Evolutionary conservation across 2,113 vertebrate species (phyloP).

Genomic region (Halichoeres trimaculatus): DNA sequence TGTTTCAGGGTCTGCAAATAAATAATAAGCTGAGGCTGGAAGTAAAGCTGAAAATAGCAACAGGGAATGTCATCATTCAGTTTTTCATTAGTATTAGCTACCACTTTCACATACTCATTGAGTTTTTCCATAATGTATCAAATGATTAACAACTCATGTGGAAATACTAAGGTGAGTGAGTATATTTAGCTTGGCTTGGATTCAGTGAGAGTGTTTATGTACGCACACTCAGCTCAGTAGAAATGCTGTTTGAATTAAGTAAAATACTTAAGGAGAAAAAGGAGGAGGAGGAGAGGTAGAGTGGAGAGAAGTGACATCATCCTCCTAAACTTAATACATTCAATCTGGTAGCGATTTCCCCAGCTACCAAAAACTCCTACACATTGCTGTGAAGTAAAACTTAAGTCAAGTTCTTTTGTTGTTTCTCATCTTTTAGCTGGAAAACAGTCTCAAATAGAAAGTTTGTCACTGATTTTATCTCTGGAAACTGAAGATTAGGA

Average conservation of each 20-base stretch:
- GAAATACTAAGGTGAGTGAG: too few relatives aligned
- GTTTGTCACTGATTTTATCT: conserved; percentile 22
- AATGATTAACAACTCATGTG: too few relatives aligned
- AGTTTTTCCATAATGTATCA: too few relatives aligned
- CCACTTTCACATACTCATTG: too few relatives aligned
- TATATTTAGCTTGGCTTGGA: background rate
- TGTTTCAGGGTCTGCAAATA: too few relatives aligned
- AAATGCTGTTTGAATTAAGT: conserved; percentile 31
- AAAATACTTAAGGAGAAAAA: conserved; percentile 12
- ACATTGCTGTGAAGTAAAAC: conserved; percentile 41
- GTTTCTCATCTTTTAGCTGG: conserved; percentile 39
- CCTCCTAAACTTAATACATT: conserved; percentile 67
- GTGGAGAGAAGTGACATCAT: conserved; percentile 65
- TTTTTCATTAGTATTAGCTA: too few relatives aligned
- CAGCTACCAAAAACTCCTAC: conserved; percentile 15
- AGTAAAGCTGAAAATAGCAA: too few relatives aligned
- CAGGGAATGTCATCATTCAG: too few relatives aligned
- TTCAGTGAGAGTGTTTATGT: conserved; percentile 27
- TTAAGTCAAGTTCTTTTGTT: conserved; percentile 48
- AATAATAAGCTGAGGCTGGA: too few relatives aligned
- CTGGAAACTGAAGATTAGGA: conserved; percentile 38
- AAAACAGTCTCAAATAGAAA: conserved; percentile 47
- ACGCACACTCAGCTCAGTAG: conserved; percentile 33
- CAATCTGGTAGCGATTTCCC: conserved; percentile 64
- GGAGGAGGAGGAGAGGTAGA: conserved; percentile 10